A percentile compares a stretch with the other conserved stretches of the same genome.
Conservation (phyloP, 2,113 vertebrate genomes). For the Callaeas wilsoni region DNA sequence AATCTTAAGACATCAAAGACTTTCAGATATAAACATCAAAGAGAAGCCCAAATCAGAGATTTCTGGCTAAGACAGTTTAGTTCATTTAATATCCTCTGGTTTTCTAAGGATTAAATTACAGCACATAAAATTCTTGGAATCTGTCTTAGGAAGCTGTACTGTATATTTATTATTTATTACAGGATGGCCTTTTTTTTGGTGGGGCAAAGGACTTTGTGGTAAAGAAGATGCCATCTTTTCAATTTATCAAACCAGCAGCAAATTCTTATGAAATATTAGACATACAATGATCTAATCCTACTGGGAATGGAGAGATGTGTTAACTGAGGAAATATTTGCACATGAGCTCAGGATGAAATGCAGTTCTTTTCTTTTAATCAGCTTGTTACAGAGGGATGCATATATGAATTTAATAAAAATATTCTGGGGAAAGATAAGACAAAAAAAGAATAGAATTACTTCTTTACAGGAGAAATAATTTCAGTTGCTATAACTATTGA, state of each 20-base stretch:
- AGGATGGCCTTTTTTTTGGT: conserved; percentile 14
- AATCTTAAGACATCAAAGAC: conserved; percentile 80
- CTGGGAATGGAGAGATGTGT: neutral
- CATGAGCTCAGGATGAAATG: neutral
- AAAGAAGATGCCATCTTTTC: conserved; percentile 57
- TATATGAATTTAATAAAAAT: neutral
- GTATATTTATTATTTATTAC: conserved; percentile 74
- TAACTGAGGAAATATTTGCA: conserved; percentile 36
- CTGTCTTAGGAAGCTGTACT: conserved; percentile 65
- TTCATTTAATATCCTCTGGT: conserved; percentile 82
- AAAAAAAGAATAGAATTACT: neutral
- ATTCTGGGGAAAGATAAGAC: neutral
- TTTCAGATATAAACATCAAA: conserved; percentile 80
- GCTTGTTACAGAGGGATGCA: neutral
- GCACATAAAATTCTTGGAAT: conserved; percentile 81
- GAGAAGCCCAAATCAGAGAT: conserved; percentile 75
- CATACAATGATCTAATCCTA: conserved; percentile 9
- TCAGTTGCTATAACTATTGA: neutral
- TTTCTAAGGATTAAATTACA: conserved; percentile 78
- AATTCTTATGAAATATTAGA: conserved; percentile 56
- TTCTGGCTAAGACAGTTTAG: conserved; percentile 80
- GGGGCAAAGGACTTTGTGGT: conserved; percentile 11
- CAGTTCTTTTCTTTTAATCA: conserved; percentile 1
- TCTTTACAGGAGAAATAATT: neutral
- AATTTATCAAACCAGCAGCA: conserved; percentile 50